Conservation (phyloP, 2,888 invertebrate genomes). For the Malacosoma neustria region DNA sequence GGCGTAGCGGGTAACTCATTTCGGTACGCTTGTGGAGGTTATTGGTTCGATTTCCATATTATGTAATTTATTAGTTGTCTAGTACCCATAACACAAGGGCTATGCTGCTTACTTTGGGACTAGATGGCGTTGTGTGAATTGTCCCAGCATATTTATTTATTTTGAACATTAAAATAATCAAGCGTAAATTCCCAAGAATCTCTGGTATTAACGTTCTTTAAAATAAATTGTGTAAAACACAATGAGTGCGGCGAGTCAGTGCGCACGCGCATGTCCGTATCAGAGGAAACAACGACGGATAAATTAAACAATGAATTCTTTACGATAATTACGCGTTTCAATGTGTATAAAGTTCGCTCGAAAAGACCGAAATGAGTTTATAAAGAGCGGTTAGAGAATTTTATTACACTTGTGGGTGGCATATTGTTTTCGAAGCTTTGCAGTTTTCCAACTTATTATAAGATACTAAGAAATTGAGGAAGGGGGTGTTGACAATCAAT, state of each 20-base stretch:
- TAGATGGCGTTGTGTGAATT: too few species aligned
- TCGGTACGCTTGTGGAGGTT: too few species aligned
- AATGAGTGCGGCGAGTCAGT: background rate
- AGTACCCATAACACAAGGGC: too few species aligned
- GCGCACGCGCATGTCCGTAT: background rate
- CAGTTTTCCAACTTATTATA: too few species aligned
- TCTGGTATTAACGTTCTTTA: background rate
- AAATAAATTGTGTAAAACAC: background rate
- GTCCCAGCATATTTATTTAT: too few species aligned
- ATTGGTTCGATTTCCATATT: too few species aligned
- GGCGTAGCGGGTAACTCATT: too few species aligned
- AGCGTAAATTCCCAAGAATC: background rate
- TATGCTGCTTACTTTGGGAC: too few species aligned
- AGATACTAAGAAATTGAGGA: too few species aligned
- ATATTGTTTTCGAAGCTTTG: background rate
- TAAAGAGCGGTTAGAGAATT: background rate
- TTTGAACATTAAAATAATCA: background rate
- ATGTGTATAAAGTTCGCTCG: background rate
- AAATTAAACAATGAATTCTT: background rate
- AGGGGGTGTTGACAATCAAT: too few species aligned
- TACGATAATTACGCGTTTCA: background rate
- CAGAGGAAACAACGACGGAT: background rate
- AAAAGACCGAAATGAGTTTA: background rate
- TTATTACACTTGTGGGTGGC: background rate
- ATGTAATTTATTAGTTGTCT: too few species aligned